Conservation (phyloP, 2,113 vertebrate genomes). For the Psophia crepitans region DNA sequence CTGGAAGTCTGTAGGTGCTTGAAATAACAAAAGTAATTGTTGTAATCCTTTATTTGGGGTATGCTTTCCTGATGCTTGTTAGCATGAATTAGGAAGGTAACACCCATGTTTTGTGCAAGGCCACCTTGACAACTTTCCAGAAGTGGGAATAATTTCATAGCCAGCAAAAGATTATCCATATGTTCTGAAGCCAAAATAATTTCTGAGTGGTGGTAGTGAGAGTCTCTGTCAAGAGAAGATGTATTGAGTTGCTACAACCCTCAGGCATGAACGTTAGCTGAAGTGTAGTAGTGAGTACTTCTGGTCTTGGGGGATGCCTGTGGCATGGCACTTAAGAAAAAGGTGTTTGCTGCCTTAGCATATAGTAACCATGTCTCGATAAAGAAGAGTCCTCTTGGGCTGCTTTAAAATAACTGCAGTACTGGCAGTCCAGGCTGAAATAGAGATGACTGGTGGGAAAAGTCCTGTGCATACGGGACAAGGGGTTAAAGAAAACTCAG, state of each 20-base stretch:
- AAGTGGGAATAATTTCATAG: background rate
- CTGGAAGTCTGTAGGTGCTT: background rate
- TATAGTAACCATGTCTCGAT: rapidly evolving
- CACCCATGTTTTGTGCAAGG: background rate
- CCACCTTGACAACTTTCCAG: background rate
- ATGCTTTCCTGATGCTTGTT: background rate
- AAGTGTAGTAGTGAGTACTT: background rate
- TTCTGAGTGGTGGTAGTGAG: background rate
- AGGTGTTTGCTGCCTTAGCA: background rate
- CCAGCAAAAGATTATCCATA: background rate
- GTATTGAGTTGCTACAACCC: background rate
- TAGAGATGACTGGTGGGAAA: background rate
- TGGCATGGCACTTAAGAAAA: background rate
- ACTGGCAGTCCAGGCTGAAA: background rate
- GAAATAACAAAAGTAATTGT: background rate
- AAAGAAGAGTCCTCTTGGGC: background rate
- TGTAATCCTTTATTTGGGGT: background rate
- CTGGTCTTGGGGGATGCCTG: background rate
- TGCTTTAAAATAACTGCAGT: background rate
- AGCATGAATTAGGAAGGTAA: background rate
- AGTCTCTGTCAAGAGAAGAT: background rate
- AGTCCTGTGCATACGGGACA: background rate
- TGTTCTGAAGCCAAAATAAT: background rate
- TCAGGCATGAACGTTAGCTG: background rate
- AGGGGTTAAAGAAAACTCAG: background rate